A percentile compares a stretch with the other conserved stretches of the same genome.
These are phyloP conservation scores for Corythornis madagascariensis DNA, from an alignment of 2,113 vertebrate species.

Conservation along the genomic window DNA sequence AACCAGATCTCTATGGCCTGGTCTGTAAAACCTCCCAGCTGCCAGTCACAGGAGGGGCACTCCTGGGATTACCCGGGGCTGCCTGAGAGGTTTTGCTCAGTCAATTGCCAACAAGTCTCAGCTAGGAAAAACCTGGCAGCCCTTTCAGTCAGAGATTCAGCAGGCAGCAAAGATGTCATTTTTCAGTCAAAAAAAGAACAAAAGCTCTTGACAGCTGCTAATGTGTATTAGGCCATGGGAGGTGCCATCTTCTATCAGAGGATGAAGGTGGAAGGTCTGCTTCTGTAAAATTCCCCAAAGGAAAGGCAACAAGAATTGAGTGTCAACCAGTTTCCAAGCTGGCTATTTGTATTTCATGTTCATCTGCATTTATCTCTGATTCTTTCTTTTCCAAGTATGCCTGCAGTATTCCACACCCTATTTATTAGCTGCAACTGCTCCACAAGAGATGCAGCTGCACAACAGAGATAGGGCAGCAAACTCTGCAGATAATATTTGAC, in stretches of 20 bases:
- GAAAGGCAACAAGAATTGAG: background rate
- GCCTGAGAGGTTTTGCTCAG: background rate
- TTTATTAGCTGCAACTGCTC: background rate
- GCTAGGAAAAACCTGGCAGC: background rate
- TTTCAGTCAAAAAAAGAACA: background rate
- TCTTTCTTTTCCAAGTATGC: background rate
- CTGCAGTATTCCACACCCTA: background rate
- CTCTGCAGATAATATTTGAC: background rate
- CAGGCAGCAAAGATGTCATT: background rate
- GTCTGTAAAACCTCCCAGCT: background rate
- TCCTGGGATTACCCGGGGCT: background rate
- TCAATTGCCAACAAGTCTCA: background rate
- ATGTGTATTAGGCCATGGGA: background rate
- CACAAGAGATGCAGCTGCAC: background rate
- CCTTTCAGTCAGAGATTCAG: background rate
- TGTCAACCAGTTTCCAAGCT: background rate
- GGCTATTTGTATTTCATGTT: background rate
- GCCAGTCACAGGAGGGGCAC: rapidly evolving
- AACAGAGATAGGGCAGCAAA: slow-evolving; percentile 5
- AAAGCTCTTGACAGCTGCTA: background rate
- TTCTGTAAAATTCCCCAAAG: background rate
- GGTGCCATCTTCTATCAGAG: background rate
- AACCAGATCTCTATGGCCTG: background rate
- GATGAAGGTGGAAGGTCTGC: background rate
- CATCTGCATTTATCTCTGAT: background rate